phyloP scores from a whole-genome alignment of 1,140 invertebrate species.

The Drosophila kohkoa region DNA sequence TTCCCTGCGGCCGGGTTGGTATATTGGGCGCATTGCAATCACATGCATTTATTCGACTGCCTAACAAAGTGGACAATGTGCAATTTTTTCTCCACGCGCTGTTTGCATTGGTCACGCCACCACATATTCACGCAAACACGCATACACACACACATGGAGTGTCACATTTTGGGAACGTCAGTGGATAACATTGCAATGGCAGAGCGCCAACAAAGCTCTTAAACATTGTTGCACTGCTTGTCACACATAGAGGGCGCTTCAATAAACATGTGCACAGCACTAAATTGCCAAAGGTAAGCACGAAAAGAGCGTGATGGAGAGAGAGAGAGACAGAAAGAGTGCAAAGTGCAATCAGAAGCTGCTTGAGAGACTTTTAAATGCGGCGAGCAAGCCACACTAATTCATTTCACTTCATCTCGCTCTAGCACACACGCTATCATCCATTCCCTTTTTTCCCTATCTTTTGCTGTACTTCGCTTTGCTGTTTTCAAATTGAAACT shows the following conservation, averaged over 20 bases:
- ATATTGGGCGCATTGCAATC: slow-evolving; percentile 36
- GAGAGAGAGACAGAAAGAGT: not conserved
- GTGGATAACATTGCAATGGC: slow-evolving; percentile 34
- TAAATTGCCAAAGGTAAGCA: slow-evolving; percentile 1
- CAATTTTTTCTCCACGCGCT: slow-evolving; percentile 21
- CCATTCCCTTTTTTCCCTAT: not conserved
- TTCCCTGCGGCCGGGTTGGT: not conserved
- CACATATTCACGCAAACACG: slow-evolving; percentile 1
- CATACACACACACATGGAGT: slow-evolving; percentile 25
- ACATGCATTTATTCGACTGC: slow-evolving; percentile 51
- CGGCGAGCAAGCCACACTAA: not conserved
- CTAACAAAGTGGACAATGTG: slow-evolving; percentile 54
- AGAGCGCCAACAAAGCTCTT: slow-evolving; percentile 31
- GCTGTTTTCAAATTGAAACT: slow-evolving; percentile 5
- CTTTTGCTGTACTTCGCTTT: not conserved
- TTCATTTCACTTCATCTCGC: slow-evolving; percentile 1
- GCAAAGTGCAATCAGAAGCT: not conserved
- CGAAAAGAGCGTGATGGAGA: not conserved
- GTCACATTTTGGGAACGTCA: slow-evolving; percentile 43
- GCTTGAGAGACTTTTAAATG: not conserved
- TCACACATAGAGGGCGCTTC: slow-evolving; percentile 16
- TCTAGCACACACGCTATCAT: not conserved
- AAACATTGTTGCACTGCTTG: slow-evolving; percentile 45
- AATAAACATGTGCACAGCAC: slow-evolving; percentile 14
- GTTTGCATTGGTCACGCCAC: slow-evolving; percentile 47